Evolutionary conservation across 2,797 vertebrate genomes (phyloP).

Genomic region (Chromis chromis): DNA sequence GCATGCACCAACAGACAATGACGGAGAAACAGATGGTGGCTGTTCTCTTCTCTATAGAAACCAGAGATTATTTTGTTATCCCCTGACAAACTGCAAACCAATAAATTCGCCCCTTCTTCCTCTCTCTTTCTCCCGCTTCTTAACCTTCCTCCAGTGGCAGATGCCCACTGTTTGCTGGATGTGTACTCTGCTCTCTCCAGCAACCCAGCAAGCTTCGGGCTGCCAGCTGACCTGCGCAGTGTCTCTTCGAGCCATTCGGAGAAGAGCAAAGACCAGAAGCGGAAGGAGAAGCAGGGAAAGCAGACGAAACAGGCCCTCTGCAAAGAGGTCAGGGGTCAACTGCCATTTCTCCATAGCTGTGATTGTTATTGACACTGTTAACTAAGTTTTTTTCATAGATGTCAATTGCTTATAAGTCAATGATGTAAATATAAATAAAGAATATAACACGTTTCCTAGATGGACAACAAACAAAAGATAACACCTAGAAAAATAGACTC

Average conservation of each 20-base stretch:
- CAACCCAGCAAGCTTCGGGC: constrained; percentile 79
- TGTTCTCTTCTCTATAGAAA: constrained; percentile 44
- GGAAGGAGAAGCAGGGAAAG: constrained; percentile 67
- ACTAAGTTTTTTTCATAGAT: not conserved
- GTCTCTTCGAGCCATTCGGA: constrained; percentile 50
- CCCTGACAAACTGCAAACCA: constrained; percentile 40
- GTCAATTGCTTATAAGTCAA: not conserved
- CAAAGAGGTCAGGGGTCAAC: constrained; percentile 61
- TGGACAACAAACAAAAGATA: not conserved
- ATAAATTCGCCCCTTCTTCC: constrained; percentile 9
- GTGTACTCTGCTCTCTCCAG: constrained; percentile 82
- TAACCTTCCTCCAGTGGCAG: constrained; percentile 79
- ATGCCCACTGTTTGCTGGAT: constrained; percentile 91
- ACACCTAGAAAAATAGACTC: not conserved
- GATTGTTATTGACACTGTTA: not conserved
- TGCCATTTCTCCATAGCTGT: not conserved
- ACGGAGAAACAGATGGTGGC: constrained; percentile 62
- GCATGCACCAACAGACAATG: constrained; percentile 52
- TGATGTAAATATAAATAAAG: not conserved
- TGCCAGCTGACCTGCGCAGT: constrained; percentile 76
- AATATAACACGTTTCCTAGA: not conserved
- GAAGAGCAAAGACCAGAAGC: constrained; percentile 63
- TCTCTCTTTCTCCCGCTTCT: constrained; percentile 22
- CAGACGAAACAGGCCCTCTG: constrained; percentile 46
- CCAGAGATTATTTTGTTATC: constrained; percentile 58